These are phyloP conservation scores for Ornithoptera alexandrae DNA, from an alignment of 2,888 invertebrate genomes.

Conservation along the genomic window DNA sequence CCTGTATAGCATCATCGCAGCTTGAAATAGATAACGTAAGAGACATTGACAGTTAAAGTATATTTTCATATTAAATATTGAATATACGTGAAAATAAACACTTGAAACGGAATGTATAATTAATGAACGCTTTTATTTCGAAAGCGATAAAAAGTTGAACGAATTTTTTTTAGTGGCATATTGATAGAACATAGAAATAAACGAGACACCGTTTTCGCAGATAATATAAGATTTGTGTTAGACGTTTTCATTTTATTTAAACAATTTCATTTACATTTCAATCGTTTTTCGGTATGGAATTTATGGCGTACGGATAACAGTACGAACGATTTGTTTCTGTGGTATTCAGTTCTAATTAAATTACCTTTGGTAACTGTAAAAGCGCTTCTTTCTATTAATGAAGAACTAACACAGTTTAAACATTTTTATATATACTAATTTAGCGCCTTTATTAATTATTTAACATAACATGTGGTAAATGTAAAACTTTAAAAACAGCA, in stretches of 20 bases:
- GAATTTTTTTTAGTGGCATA: constrained; percentile 11
- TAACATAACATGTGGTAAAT: too few species aligned
- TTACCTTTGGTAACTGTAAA: not conserved
- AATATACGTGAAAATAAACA: not conserved
- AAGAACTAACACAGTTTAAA: too few species aligned
- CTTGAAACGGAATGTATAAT: constrained; percentile 11
- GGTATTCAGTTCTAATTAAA: not conserved
- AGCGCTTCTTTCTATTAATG: too few species aligned
- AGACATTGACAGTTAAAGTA: not conserved
- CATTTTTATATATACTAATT: too few species aligned
- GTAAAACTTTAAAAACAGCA: too few species aligned
- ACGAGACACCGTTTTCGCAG: constrained; percentile 15
- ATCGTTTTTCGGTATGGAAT: constrained; percentile 34
- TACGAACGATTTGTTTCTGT: constrained; percentile 25
- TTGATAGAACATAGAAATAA: constrained; percentile 13
- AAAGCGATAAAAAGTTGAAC: constrained; percentile 16
- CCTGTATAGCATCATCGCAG: not conserved
- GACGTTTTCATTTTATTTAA: constrained; percentile 33
- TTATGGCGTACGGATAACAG: constrained; percentile 6
- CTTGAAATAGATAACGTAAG: not conserved
- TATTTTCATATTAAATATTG: not conserved
- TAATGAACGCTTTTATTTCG: constrained; percentile 15
- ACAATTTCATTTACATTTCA: constrained; percentile 41
- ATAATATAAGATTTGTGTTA: constrained; percentile 12
- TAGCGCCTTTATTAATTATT: too few species aligned